Conservation (phyloP, 2,113 vertebrate species). For the Mobula birostris region DNA sequence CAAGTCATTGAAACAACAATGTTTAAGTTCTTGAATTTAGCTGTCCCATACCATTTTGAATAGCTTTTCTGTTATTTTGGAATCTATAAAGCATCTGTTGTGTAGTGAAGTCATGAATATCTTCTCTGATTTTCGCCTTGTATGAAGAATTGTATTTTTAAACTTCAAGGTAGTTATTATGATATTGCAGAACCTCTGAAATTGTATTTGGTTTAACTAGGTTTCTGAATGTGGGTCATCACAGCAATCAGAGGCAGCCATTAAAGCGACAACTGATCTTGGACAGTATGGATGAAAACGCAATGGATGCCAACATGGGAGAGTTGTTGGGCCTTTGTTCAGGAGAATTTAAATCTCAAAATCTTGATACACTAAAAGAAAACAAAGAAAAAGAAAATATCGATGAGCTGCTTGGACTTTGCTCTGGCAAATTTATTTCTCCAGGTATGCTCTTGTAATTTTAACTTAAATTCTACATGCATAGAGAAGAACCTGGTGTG, state of each 20-base stretch:
- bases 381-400: slow-evolving; percentile 58
- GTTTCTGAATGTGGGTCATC: slow-evolving; percentile 66
- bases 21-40: not conserved
- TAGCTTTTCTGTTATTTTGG: not conserved
- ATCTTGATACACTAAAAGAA: slow-evolving; percentile 41
- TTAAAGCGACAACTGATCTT: slow-evolving; percentile 73
- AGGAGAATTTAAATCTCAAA: slow-evolving; percentile 61
- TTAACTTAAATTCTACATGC: not conserved
- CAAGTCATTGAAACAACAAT: not conserved
- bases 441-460: slow-evolving; percentile 51
- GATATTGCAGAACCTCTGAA: not conserved
- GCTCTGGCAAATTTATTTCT: slow-evolving; percentile 75
- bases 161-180: not conserved
- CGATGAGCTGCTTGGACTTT: slow-evolving; percentile 76
- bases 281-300: slow-evolving; percentile 90
- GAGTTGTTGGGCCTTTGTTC: slow-evolving; percentile 86
- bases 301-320: slow-evolving; percentile 96
- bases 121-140: not conserved
- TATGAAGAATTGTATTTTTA: not conserved
- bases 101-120: not conserved
- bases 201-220: slow-evolving; percentile 44
- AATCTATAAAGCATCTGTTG: not conserved
- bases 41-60: not conserved
- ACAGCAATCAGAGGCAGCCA: slow-evolving; percentile 59
- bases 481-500: not conserved